A percentile compares a stretch with the other conserved stretches of the same genome.
phyloP scores from a whole-genome alignment of 2,113 vertebrate genomes.

The Pseudorectes ferrugineus region DNA sequence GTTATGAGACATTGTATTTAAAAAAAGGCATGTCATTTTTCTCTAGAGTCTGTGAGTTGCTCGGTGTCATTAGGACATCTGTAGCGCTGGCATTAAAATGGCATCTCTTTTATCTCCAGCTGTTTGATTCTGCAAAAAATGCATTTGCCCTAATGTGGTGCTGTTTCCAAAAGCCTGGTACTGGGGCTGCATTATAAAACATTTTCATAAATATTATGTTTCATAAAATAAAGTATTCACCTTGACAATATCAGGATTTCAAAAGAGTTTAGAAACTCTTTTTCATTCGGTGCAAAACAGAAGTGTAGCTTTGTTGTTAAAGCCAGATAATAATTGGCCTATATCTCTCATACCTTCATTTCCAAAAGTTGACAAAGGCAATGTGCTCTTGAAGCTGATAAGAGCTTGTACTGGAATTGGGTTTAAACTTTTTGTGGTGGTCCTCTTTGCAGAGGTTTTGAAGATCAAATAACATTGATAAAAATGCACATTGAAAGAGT shows the following conservation, averaged over 20 bases:
- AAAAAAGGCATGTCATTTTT: background rate
- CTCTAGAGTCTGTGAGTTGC: background rate
- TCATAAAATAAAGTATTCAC: background rate
- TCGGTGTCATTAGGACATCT: background rate
- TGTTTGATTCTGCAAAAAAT: background rate
- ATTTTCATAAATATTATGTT: background rate
- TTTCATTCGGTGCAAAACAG: background rate
- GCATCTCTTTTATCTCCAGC: background rate
- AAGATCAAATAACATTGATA: background rate
- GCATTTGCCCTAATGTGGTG: background rate
- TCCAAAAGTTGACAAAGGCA: background rate
- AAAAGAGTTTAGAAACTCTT: background rate
- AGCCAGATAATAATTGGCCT: conserved; percentile 4
- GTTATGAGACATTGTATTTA: background rate
- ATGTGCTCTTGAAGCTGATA: background rate
- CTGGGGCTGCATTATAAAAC: background rate
- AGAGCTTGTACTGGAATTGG: background rate
- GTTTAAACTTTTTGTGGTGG: background rate
- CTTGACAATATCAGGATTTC: background rate
- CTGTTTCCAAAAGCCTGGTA: background rate
- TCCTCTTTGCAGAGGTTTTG: background rate
- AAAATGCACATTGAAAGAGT: background rate
- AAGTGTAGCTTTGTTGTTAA: background rate
- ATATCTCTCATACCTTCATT: conserved; percentile 1
- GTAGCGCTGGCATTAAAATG: background rate